Conservation (phyloP, 2,113 vertebrate genomes). For the Ifrita kowaldi region DNA sequence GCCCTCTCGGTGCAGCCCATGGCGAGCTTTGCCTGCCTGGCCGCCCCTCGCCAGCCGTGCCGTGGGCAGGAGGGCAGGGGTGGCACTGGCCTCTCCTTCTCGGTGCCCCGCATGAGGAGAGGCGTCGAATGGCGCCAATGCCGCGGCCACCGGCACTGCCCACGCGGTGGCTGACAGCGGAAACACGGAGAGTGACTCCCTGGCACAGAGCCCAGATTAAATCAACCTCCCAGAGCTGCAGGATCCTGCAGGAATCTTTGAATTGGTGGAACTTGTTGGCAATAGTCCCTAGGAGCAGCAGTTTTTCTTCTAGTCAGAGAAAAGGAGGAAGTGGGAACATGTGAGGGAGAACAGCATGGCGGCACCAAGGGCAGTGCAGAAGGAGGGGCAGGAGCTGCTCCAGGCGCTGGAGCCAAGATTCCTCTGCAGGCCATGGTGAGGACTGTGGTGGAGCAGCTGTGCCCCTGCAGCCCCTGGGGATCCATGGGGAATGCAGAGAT, state of each 20-base stretch:
- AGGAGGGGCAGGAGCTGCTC: background rate
- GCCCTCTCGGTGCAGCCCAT: background rate
- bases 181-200: rapidly evolving
- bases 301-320: background rate
- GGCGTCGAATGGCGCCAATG: rapidly evolving
- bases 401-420: rapidly evolving
- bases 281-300: background rate
- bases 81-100: background rate
- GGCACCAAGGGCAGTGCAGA: background rate
- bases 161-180: rapidly evolving
- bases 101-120: rapidly evolving
- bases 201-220: rapidly evolving
- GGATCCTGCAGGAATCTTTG: background rate
- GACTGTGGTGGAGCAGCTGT: background rate
- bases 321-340: background rate
- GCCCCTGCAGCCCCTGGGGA: background rate
- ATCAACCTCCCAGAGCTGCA: background rate
- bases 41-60: background rate
- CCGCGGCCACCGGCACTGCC: background rate
- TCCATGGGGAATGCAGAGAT: background rate
- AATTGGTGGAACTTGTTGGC: background rate
- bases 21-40: background rate
- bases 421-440: background rate
- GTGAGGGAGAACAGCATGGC: background rate
- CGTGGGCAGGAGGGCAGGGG: background rate